phyloP scores from a whole-genome alignment of 2,113 vertebrate genomes.

The Nannobrachium achirus region DNA sequence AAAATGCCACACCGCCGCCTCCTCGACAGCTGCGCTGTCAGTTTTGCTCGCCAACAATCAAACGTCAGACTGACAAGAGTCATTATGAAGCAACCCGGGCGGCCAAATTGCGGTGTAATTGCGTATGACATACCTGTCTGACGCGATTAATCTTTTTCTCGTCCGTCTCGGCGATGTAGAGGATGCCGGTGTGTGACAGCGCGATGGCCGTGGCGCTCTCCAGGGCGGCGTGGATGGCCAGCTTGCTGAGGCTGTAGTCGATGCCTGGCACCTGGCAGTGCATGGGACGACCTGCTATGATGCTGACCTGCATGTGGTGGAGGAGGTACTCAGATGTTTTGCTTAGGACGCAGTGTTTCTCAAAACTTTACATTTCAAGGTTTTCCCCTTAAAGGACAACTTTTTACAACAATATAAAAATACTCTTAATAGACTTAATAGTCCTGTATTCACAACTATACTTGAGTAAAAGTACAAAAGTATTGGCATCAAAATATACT shows the following conservation, averaged over 20 bases:
- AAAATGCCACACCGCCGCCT: constrained; percentile 13
- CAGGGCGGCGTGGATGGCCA: constrained; percentile 96
- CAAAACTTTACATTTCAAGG: too few species aligned
- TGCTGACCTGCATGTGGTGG: constrained; percentile 87
- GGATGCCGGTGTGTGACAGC: constrained; percentile 93
- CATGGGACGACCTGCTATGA: constrained; percentile 97
- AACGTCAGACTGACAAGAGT: constrained; percentile 12
- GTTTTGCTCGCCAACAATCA: constrained; percentile 10
- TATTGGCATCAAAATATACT: too few species aligned
- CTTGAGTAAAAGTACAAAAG: too few species aligned
- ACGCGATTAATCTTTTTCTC: constrained; percentile 99
- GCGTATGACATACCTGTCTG: constrained; percentile 62
- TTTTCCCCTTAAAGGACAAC: too few species aligned
- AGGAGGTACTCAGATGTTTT: background rate
- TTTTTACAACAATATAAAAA: too few species aligned
- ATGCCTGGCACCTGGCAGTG: constrained; percentile 98
- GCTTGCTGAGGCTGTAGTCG: constrained; percentile 98
- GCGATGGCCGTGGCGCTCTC: constrained; percentile 97
- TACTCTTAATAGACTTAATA: too few species aligned
- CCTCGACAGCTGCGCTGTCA: constrained; percentile 37
- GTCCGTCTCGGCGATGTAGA: constrained; percentile 97
- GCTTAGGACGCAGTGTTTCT: too few species aligned
- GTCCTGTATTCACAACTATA: too few species aligned
- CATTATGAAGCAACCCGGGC: constrained; percentile 10
- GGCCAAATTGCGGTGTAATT: background rate